Conservation (phyloP, 2,113 vertebrate genomes). For the Stegostoma tigrinum region DNA sequence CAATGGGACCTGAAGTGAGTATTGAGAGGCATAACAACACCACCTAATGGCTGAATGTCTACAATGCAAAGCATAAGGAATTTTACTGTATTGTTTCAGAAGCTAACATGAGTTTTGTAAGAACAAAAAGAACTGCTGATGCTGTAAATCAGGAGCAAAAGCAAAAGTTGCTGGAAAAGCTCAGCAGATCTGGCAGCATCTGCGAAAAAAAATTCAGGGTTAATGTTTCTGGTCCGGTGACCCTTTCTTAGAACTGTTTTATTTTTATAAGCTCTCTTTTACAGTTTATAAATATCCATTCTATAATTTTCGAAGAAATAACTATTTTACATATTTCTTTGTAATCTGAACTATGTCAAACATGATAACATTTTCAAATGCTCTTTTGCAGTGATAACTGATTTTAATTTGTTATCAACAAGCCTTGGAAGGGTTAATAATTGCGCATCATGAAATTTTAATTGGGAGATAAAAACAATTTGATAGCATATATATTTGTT, state of each 20-base stretch:
- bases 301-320: background rate
- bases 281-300: background rate
- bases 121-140: too few relatives aligned
- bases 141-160: too few relatives aligned
- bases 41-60: background rate
- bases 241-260: too few relatives aligned
- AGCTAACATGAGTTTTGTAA: background rate
- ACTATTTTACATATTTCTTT: background rate
- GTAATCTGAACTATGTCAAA: background rate
- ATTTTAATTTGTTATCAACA: background rate
- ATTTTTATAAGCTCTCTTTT: background rate
- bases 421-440: conserved; percentile 9
- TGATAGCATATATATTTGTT: background rate
- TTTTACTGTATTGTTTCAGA: background rate
- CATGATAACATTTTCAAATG: background rate
- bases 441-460: background rate
- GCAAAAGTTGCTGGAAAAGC: too few relatives aligned
- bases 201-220: too few relatives aligned
- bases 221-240: too few relatives aligned
- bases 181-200: too few relatives aligned
- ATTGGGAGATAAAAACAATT: background rate
- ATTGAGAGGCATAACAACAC: background rate
- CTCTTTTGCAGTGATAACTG: background rate
- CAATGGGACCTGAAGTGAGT: background rate
- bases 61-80: background rate